phyloP scores from a whole-genome alignment of 1,140 invertebrate species.

The Spodoptera frugiperda region DNA sequence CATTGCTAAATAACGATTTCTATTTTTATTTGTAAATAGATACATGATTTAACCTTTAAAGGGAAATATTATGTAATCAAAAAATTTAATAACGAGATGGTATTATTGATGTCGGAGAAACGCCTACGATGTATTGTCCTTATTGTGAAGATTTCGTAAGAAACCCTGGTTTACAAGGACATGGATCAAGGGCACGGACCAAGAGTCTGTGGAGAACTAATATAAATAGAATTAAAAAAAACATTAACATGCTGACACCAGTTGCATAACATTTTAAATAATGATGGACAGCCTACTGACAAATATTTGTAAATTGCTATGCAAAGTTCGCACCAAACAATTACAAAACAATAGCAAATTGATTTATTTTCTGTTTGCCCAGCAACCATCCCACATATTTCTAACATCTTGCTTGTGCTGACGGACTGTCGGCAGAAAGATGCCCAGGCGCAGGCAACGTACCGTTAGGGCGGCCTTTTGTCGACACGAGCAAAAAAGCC shows the following conservation, averaged over 20 bases:
- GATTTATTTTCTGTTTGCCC: slow-evolving; percentile 30
- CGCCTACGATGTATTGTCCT: not conserved
- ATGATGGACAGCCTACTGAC: not conserved
- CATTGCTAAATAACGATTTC: slow-evolving; percentile 41
- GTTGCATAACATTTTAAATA: not conserved
- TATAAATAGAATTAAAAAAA: no score
- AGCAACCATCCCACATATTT: slow-evolving; percentile 17
- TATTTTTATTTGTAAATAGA: slow-evolving; percentile 10
- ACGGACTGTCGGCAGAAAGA: slow-evolving; percentile 23
- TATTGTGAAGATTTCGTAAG: not conserved
- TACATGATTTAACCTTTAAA: slow-evolving; percentile 3
- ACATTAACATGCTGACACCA: no score
- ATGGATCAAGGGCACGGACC: no score
- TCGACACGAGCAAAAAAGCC: slow-evolving; percentile 74
- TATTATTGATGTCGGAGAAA: not conserved
- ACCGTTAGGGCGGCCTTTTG: slow-evolving; percentile 79
- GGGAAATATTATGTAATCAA: not conserved
- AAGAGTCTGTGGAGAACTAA: no score
- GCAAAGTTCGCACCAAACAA: not conserved
- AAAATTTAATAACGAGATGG: not conserved
- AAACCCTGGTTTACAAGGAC: not conserved
- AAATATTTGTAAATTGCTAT: slow-evolving; percentile 5
- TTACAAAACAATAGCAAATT: not conserved
- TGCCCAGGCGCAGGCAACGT: slow-evolving; percentile 53
- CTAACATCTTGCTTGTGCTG: not conserved